phyloP scores from a whole-genome alignment of 2,113 vertebrate genomes.

The Otis tarda region DNA sequence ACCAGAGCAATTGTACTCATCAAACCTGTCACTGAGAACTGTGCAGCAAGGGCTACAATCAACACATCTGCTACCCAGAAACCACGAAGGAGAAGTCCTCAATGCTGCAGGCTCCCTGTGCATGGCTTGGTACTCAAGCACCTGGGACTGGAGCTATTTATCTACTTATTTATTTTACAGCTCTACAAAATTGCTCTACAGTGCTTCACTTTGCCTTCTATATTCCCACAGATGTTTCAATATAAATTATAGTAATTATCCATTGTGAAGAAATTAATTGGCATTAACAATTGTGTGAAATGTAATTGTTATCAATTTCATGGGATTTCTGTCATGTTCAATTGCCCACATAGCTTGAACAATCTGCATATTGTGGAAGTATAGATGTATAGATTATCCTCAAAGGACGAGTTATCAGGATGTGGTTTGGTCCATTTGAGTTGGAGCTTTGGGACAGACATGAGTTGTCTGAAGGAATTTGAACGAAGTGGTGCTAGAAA shows the following conservation, averaged over 20 bases:
- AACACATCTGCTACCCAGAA: not conserved
- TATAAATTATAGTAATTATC: constrained; percentile 45
- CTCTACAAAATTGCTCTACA: not conserved
- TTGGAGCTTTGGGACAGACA: not conserved
- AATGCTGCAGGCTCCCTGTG: not conserved
- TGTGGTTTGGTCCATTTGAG: not conserved
- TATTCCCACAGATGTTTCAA: constrained; percentile 42
- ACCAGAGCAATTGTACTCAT: not conserved
- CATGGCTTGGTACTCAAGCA: not conserved
- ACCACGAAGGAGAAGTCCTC: not conserved
- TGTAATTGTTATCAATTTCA: constrained; percentile 1
- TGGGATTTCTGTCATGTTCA: constrained; percentile 1
- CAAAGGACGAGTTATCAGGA: not conserved
- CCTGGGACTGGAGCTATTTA: not conserved
- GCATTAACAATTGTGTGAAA: constrained; percentile 13
- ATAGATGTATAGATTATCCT: not conserved
- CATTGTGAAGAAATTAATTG: constrained; percentile 24
- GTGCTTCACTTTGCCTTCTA: not conserved
- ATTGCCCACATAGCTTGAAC: not conserved
- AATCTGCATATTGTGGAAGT: not conserved
- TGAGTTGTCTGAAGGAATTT: not conserved
- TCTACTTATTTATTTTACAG: constrained; percentile 20
- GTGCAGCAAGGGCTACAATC: not conserved
- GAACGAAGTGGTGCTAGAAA: not conserved
- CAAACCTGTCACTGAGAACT: not conserved